A percentile compares a stretch with the other conserved stretches of the same genome.
Conservation (phyloP, 2,888 invertebrate genomes). For the Agrochola circellaris region DNA sequence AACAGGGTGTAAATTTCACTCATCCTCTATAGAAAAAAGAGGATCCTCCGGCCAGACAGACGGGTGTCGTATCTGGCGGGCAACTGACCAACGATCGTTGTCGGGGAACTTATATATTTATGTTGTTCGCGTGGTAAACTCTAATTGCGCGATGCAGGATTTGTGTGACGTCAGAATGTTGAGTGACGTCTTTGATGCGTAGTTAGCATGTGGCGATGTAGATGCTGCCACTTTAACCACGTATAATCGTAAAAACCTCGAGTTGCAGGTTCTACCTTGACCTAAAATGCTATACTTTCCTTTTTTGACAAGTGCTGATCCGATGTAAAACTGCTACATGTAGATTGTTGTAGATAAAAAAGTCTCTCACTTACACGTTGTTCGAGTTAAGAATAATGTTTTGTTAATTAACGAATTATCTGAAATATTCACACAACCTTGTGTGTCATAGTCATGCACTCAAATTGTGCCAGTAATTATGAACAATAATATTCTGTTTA, state of each 20-base stretch:
- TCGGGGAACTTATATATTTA: too few species aligned
- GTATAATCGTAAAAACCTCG: not conserved
- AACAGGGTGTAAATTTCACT: too few species aligned
- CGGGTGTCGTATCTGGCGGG: too few species aligned
- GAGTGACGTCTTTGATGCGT: too few species aligned
- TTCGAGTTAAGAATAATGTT: not conserved
- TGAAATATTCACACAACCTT: conserved; percentile 60
- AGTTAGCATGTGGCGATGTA: too few species aligned
- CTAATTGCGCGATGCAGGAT: too few species aligned
- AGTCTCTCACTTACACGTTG: not conserved
- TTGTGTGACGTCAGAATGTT: too few species aligned
- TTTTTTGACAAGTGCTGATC: not conserved
- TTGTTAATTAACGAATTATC: conserved; percentile 28
- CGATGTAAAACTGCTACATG: conserved; percentile 11
- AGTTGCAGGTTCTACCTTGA: not conserved
- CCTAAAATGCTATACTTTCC: not conserved
- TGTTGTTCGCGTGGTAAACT: too few species aligned
- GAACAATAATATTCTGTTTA: conserved; percentile 42
- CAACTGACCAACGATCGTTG: too few species aligned
- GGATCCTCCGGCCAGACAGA: too few species aligned
- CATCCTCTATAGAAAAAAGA: too few species aligned
- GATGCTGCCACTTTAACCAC: not conserved
- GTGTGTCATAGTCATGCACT: conserved; percentile 37
- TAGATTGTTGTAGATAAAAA: conserved; percentile 27
- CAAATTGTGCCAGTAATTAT: conserved; percentile 38